A percentile compares a stretch with the other conserved stretches of the same genome.
These are phyloP conservation scores for Menidia menidia DNA, from an alignment of 2,797 vertebrate genomes.

Conservation along the genomic window DNA sequence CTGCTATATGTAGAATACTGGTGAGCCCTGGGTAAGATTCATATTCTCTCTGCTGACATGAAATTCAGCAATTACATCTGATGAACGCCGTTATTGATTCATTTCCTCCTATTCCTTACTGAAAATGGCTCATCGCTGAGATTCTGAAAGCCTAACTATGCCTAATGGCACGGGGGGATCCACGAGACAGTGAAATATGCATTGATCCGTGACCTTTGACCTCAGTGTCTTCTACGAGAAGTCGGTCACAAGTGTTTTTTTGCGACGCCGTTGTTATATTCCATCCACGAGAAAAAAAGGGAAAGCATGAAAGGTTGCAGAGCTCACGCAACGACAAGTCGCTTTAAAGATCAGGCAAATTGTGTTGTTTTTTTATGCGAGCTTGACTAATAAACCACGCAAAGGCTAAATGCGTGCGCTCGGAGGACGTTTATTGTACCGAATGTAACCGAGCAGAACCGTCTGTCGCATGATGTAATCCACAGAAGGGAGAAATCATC, in stretches of 20 bases:
- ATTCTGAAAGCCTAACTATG: conserved; percentile 38
- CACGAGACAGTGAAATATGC: conserved; percentile 72
- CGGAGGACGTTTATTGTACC: conserved; percentile 69
- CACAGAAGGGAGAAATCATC: conserved; percentile 82
- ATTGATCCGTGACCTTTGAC: conserved; percentile 72
- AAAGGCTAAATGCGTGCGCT: conserved; percentile 52
- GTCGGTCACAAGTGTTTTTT: conserved; percentile 45
- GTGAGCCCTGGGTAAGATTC: conserved; percentile 63
- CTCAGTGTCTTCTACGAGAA: conserved; percentile 48
- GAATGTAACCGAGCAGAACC: conserved; percentile 73
- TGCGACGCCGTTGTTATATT: conserved; percentile 26
- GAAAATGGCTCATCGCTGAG: conserved; percentile 63
- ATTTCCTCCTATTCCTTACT: conserved; percentile 42
- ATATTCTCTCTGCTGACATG: conserved; percentile 69
- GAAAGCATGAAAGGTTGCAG: conserved; percentile 25
- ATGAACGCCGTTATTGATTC: conserved; percentile 77
- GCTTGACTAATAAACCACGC: conserved; percentile 55
- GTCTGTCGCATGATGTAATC: conserved; percentile 80
- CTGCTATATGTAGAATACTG: conserved; percentile 71
- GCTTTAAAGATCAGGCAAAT: conserved; percentile 45
- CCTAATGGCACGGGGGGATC: conserved; percentile 61
- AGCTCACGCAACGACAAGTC: conserved; percentile 36
- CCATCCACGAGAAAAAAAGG: neutral
- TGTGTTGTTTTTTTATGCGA: conserved; percentile 40
- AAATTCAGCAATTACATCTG: conserved; percentile 76